A percentile compares a stretch with the other conserved stretches of the same genome.
Conservation (phyloP, 2,113 vertebrate species). For the Dicentrarchus labrax region DNA sequence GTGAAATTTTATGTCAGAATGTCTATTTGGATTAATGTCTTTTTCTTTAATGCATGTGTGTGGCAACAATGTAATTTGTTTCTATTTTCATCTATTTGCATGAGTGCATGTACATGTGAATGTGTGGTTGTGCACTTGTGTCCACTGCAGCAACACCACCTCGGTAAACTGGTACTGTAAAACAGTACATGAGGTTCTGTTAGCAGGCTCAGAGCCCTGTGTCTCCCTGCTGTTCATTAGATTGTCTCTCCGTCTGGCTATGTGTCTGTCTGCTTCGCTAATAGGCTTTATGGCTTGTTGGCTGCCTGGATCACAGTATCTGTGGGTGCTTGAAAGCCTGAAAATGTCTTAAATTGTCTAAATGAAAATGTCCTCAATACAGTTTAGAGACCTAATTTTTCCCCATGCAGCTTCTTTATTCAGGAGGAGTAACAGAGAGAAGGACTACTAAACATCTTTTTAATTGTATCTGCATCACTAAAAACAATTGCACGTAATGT, state of each 20-base stretch:
- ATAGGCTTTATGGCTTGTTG: constrained; percentile 67
- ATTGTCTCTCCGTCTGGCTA: constrained; percentile 56
- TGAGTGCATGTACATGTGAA: not conserved
- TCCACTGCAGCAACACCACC: not conserved
- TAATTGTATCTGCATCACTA: constrained; percentile 35
- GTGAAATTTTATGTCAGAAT: constrained; percentile 49
- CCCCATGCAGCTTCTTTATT: constrained; percentile 36
- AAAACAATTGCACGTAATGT: constrained; percentile 63
- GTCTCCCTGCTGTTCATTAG: constrained; percentile 67
- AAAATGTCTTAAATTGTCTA: constrained; percentile 62
- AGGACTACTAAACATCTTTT: constrained; percentile 45
- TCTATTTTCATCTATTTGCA: constrained; percentile 7
- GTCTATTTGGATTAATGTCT: constrained; percentile 56
- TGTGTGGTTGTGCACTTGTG: constrained; percentile 9
- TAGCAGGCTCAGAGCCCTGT: constrained; percentile 48
- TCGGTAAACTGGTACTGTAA: constrained; percentile 4
- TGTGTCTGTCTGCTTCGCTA: constrained; percentile 59
- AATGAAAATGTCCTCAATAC: constrained; percentile 63
- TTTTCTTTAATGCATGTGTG: constrained; percentile 10
- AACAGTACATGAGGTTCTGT: constrained; percentile 49
- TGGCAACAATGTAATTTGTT: constrained; percentile 20
- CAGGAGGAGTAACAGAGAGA: constrained; percentile 21
- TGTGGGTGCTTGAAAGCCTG: constrained; percentile 48
- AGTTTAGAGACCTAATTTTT: constrained; percentile 38
- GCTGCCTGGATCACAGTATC: constrained; percentile 56